Conservation (phyloP, 2,797 vertebrate species). For the Trichosurus vulpecula region DNA sequence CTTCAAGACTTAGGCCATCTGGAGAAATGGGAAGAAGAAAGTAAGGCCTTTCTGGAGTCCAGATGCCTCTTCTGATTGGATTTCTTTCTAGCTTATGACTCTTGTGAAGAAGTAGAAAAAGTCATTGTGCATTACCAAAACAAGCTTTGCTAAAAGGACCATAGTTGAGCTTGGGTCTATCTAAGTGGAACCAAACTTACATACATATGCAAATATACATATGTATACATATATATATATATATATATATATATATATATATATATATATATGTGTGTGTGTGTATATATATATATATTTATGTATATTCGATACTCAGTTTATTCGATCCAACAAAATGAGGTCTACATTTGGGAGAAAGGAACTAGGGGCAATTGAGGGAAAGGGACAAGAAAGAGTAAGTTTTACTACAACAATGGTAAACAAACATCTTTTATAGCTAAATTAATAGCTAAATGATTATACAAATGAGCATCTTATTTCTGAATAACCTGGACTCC, state of each 20-base stretch:
- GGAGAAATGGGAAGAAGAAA: constrained; percentile 14
- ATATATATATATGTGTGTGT: too few species aligned
- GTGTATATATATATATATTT: too few species aligned
- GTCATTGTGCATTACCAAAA: neutral
- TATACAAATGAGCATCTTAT: neutral
- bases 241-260: too few species aligned
- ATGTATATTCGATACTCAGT: neutral
- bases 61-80: constrained; percentile 59
- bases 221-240: too few species aligned
- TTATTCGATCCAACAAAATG: neutral
- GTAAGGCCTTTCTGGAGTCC: constrained; percentile 60
- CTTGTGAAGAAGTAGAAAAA: constrained; percentile 1
- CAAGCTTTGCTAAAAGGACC: neutral
- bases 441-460: neutral
- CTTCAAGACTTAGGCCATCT: constrained; percentile 47
- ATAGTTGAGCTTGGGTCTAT: neutral
- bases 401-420: neutral
- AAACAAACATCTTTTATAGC: neutral
- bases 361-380: neutral
- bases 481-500: neutral
- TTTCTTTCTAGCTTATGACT: constrained; percentile 69
- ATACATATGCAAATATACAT: neutral
- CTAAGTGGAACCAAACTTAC: neutral
- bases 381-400: neutral
- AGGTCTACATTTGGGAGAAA: neutral